Evolutionary conservation across 2,113 vertebrate species (phyloP).

Genomic region (Aix galericulata): DNA sequence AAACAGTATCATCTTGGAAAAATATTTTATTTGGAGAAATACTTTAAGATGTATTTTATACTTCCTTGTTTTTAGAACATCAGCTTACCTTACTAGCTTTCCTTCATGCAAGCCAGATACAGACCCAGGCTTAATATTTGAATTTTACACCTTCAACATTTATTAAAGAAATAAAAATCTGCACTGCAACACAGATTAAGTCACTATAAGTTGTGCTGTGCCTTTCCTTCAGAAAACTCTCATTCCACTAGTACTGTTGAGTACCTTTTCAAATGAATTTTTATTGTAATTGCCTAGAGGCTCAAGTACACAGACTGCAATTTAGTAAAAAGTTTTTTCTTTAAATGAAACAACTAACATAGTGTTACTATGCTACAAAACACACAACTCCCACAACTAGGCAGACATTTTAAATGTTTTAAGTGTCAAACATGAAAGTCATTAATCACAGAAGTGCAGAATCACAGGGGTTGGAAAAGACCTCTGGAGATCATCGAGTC

Average conservation of each 20-base stretch:
- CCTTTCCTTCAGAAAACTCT: neutral
- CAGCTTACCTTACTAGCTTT: neutral
- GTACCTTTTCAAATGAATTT: neutral
- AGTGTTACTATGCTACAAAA: neutral
- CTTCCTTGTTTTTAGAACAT: neutral
- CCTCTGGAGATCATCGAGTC: too few relatives aligned
- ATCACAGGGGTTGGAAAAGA: too few relatives aligned
- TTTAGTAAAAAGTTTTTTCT: neutral
- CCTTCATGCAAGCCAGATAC: neutral
- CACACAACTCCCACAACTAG: neutral
- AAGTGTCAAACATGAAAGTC: neutral
- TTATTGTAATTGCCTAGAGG: neutral
- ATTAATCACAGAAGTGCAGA: neutral
- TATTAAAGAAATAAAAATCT: neutral
- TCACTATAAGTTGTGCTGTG: neutral
- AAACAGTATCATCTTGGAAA: neutral
- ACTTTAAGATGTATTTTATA: neutral
- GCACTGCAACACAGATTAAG: neutral
- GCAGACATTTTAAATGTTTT: neutral
- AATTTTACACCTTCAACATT: neutral
- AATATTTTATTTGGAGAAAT: neutral
- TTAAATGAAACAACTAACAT: neutral
- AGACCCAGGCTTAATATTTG: neutral
- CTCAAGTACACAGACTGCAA: neutral
- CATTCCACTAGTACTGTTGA: neutral